Conservation (phyloP, 2,113 vertebrate species). For the Pluvianellus socialis region DNA sequence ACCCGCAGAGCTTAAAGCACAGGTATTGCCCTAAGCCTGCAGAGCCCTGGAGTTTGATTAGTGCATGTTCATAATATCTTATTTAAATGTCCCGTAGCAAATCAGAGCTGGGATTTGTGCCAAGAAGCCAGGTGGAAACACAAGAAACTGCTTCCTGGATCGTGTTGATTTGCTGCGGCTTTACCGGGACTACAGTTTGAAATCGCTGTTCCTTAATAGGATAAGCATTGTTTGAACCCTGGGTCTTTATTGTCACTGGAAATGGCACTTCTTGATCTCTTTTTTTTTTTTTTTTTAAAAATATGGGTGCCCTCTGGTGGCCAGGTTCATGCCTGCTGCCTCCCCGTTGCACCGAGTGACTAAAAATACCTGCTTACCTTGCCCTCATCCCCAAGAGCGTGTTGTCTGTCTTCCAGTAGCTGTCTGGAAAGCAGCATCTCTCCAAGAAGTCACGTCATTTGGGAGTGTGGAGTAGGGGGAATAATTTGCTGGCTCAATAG, state of each 20-base stretch:
- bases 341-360: not conserved
- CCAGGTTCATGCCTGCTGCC: not conserved
- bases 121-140: not conserved
- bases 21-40: not conserved
- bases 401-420: not conserved
- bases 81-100: not conserved
- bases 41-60: not conserved
- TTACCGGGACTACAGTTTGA: not conserved
- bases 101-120: not conserved
- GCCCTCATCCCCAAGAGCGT: rapidly evolving
- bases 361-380: not conserved
- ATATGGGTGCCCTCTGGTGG: not conserved
- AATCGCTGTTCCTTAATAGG: not conserved
- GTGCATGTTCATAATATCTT: not conserved
- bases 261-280: not conserved
- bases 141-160: not conserved
- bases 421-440: not conserved
- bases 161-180: not conserved
- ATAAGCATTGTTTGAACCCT: not conserved
- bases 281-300: not conserved
- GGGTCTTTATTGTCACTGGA: not conserved
- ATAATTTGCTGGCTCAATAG: not conserved
- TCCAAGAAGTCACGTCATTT: not conserved
- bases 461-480: not conserved
- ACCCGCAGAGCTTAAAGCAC: not conserved